Evolutionary conservation across 2,797 vertebrate genomes (phyloP).

Genomic region (Paramormyrops hopkinsi): DNA sequence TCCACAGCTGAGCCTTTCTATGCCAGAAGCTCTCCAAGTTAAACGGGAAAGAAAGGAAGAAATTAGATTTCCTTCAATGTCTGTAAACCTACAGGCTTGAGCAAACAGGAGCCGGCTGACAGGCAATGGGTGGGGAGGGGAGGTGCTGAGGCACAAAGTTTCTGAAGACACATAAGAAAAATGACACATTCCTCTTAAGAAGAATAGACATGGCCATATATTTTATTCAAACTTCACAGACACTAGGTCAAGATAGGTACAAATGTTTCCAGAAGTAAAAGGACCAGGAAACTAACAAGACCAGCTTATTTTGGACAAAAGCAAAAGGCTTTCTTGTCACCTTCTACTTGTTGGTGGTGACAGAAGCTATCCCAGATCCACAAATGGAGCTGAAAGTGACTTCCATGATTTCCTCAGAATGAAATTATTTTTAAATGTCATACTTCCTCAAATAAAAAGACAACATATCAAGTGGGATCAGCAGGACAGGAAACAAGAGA

Average conservation of each 20-base stretch:
- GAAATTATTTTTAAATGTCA: not conserved
- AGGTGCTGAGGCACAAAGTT: not conserved
- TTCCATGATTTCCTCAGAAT: not conserved
- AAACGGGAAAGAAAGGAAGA: not conserved
- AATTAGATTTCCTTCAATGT: not conserved
- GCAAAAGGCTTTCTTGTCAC: not conserved
- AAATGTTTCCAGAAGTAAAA: not conserved
- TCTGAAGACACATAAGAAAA: not conserved
- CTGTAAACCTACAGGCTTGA: not conserved
- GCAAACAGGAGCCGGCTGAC: not conserved
- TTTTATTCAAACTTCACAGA: not conserved
- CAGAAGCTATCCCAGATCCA: not conserved
- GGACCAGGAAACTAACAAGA: not conserved
- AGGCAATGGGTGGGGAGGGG: not conserved
- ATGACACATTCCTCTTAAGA: not conserved
- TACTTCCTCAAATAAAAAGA: not conserved
- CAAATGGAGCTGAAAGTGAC: not conserved
- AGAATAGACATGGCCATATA: not conserved
- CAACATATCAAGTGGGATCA: slow-evolving; percentile 24
- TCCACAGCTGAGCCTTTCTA: not conserved
- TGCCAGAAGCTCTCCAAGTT: not conserved
- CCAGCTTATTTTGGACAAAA: not conserved
- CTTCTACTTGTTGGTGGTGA: not conserved
- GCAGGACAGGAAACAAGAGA: not conserved
- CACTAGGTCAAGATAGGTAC: not conserved